Conservation (phyloP, 1,140 invertebrate genomes). For the Tribolium castaneum region DNA sequence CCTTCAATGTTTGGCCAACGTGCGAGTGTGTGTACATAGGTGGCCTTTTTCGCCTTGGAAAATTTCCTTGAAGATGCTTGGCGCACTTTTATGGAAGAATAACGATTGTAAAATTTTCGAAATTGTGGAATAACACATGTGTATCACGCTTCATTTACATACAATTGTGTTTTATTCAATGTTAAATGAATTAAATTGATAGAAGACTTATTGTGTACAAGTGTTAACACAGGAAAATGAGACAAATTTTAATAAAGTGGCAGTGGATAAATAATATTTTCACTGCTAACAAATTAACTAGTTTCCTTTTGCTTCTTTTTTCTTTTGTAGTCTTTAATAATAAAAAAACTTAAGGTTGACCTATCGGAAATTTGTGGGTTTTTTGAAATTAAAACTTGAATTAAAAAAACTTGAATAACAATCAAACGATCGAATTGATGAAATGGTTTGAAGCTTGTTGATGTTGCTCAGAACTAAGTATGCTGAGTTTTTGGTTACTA, state of each 20-base stretch:
- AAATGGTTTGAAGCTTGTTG: no score
- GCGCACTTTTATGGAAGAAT: background rate
- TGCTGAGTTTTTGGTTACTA: no score
- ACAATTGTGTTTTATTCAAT: background rate
- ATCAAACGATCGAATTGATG: no score
- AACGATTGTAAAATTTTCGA: background rate
- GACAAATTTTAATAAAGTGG: background rate
- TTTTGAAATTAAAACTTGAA: no score
- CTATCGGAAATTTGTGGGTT: no score
- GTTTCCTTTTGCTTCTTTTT: no score
- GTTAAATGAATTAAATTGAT: background rate
- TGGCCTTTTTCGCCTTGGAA: constrained; percentile 1
- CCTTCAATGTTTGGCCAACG: background rate
- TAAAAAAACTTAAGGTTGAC: no score
- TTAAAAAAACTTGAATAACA: no score
- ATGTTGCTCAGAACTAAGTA: no score
- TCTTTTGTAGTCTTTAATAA: no score
- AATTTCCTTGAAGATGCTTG: background rate
- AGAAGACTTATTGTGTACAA: background rate
- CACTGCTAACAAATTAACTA: background rate
- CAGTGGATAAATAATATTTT: background rate
- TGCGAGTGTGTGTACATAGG: background rate
- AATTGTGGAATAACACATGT: background rate
- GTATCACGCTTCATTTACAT: background rate
- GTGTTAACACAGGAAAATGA: background rate